Evolutionary conservation across 1,140 invertebrate genomes (phyloP), one percentile per base, ranked within the genome.

Genomic region (Zophobas morio): DNA sequence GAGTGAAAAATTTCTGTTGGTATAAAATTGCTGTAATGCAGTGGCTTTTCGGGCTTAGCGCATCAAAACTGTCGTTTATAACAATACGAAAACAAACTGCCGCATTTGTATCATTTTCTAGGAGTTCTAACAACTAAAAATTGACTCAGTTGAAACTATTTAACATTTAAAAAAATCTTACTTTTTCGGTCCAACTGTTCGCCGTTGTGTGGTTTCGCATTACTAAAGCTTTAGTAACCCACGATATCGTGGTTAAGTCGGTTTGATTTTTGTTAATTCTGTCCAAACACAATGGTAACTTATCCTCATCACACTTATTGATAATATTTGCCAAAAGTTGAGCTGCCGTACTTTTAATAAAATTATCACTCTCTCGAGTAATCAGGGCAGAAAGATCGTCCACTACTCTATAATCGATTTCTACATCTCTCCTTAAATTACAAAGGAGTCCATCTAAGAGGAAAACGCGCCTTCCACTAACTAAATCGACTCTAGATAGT

Each of bases 151-250:
- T 54, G 51, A 77, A 66, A 71, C 46, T 36, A 79, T 75, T 37
- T 66, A 71, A 57, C 73, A 47, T 79, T 82, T 84, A 89, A 77
- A 82, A n/a, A n/a, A n/a, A n/a, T n/a, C n/a, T n/a, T 85, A 91
- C 89, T 83, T 87, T 89, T 81, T 88, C 82, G n/a, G 88, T 81
- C 87, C 88, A 90, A 80, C 84, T 84, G 49, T 85, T 75, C 70
- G 86, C 86, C 35, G 84, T 75, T 53, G 86, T 82, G 82, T 89
- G 88, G 20, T 89, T 88, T 81, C 89, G 86, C 78, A 90, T 84
- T 6, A 90, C 83, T 56, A 92, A 84, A 20, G 89, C 88, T 85
- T 92, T 92, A 0, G 89, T 87, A 36, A 91, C 82, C 91, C 90
- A 92, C 32, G 86, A 87, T 81, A 87, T 88, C 35, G 89, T 80